Evolutionary conservation across 2,888 invertebrate genomes (phyloP), one percentile per base, ranked within the genome.

Genomic region (Catocala nupta): DNA sequence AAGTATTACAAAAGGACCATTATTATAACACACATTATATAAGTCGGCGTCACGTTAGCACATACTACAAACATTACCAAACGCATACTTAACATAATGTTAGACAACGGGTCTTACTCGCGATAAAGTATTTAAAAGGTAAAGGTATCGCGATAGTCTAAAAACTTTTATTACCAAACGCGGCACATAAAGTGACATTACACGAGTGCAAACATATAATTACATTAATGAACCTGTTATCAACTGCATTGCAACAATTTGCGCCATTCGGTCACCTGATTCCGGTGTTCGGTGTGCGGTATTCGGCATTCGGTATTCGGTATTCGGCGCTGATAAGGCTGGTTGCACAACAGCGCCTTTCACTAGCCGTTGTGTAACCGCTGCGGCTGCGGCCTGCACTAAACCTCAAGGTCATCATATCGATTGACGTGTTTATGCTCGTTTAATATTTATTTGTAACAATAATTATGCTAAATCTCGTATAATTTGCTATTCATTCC

Each of bases 321-420:
- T 77, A 79, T 68, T 51, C 65, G 63, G 73, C 79, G 47, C 52
- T 86, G 84, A 86, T 84, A 86, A 84, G 78, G 81, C 63, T 54
- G 65, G 70, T 89, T 88, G 81, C 86, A 82, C 80, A 87, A 87
- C 70, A 63, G 59, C 72, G 68, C 89, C 88, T 89, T 89, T 89
- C 90, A 89, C 89, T 83, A 68, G 57, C 55, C 58, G 63, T 84
- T 84, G 81, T 71, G 82, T 71, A 85, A 85, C 72, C 64, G 4
- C 25, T 25, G 25, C 62, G 63, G 66, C 68, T 67, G 77, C 75
- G 71, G 66, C 75, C 55, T 78, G 74, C 64, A 73, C 73, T 77
- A 76, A 78, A 44, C 73, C 73, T 80, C 82, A 87, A 86, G 87
- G 87, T 82, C 78, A 59, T 54, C 39, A 53, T 59, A 50, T 53